Conservation (phyloP, 2,888 invertebrate genomes). For the Callimorpha dominula region DNA sequence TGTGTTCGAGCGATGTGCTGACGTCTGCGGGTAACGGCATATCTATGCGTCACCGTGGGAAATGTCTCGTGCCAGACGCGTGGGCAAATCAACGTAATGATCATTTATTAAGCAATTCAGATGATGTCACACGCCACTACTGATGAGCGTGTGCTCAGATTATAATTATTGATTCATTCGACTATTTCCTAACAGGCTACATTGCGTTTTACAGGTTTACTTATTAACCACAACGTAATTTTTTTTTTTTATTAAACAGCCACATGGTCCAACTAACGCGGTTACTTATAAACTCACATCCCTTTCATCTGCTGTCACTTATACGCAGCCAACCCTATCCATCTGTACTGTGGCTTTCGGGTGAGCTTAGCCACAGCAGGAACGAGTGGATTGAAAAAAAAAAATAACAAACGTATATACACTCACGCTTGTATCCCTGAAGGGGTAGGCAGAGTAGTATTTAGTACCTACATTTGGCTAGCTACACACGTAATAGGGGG, state of each 20-base stretch:
- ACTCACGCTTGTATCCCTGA: too few relatives aligned
- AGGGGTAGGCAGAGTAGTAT: too few relatives aligned
- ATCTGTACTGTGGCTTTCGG: not conserved
- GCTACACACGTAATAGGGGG: too few relatives aligned
- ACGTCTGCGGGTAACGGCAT: conserved; percentile 14
- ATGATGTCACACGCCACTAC: conserved; percentile 2
- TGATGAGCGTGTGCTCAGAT: not conserved
- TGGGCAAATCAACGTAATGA: not conserved
- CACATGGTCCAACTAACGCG: not conserved
- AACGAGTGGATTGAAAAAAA: too few relatives aligned
- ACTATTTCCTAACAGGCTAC: not conserved
- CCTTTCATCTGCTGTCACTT: too few relatives aligned
- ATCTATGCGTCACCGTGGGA: conserved; percentile 12
- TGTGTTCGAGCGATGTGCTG: not conserved
- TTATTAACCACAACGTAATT: too few relatives aligned
- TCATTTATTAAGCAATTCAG: not conserved
- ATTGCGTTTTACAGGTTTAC: too few relatives aligned
- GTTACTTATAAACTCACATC: not conserved
- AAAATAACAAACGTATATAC: too few relatives aligned
- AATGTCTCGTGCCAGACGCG: not conserved
- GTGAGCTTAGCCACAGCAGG: not conserved
- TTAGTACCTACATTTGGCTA: too few relatives aligned
- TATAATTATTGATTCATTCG: not conserved
- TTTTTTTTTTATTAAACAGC: too few relatives aligned
- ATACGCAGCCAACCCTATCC: not conserved